Percentiles rank a stretch among this genome's conserved stretches.
Conservation (phyloP, 1,140 invertebrate genomes). For the Rhysida immarginata region DNA sequence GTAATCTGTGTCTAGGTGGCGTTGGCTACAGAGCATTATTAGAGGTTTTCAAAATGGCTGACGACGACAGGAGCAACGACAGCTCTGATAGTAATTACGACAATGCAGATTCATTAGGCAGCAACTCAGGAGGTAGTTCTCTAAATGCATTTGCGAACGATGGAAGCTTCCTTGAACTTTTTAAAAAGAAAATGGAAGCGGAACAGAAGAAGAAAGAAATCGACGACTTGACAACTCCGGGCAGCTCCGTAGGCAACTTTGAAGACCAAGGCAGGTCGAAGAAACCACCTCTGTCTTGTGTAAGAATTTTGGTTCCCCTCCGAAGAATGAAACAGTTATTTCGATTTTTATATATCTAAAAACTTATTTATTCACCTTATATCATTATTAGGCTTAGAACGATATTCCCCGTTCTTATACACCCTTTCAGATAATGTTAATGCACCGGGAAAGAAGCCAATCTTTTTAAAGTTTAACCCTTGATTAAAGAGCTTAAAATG, state of each 20-base stretch:
- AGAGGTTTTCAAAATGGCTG: neutral
- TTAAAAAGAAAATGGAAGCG: slow-evolving; percentile 67
- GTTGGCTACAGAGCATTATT: no score
- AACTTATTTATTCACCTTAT: no score
- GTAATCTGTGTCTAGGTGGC: neutral
- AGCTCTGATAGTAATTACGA: neutral
- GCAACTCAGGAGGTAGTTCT: neutral
- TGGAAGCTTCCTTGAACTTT: slow-evolving; percentile 74
- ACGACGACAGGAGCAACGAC: slow-evolving; percentile 8
- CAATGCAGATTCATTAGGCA: neutral
- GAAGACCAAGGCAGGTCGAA: no score
- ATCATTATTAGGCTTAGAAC: no score
- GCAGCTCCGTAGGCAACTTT: no score
- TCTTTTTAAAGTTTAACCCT: no score
- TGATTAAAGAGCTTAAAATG: no score
- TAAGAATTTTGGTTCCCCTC: neutral
- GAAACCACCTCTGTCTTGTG: neutral
- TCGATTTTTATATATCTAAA: no score
- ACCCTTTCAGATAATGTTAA: no score
- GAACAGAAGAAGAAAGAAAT: slow-evolving; percentile 19
- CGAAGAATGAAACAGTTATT: no score
- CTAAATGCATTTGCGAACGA: slow-evolving; percentile 58
- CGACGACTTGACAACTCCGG: slow-evolving; percentile 8
- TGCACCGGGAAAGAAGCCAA: no score
- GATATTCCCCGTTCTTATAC: no score